Evolutionary conservation across 2,888 invertebrate genomes (phyloP).

Genomic region (Emmelina monodactyla): DNA sequence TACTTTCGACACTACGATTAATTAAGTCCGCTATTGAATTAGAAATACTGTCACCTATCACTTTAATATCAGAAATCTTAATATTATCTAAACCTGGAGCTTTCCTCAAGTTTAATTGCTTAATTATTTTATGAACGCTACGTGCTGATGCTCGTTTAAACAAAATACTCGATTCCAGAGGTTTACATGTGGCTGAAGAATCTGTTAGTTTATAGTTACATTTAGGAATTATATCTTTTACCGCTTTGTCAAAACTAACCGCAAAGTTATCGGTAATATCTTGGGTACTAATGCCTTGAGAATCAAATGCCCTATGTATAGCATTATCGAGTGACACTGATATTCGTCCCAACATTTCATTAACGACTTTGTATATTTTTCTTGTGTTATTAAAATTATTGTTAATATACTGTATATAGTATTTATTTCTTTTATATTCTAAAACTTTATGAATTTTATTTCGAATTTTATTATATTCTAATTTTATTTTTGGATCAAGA

Average conservation of each 20-base stretch:
- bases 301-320: background rate
- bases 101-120: background rate
- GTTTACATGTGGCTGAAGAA: background rate
- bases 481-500: background rate
- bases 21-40: background rate
- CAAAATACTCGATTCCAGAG: background rate
- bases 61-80: background rate
- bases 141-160: background rate
- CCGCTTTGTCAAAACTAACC: background rate
- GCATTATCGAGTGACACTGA: background rate
- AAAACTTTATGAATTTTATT: conserved; percentile 1
- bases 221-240: conserved; percentile 1
- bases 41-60: background rate
- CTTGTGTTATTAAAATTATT: background rate
- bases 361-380: background rate
- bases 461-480: background rate
- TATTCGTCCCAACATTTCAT: background rate
- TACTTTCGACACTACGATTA: conserved; percentile 2
- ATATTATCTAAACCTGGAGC: background rate
- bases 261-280: background rate
- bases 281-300: background rate
- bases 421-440: background rate
- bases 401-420: background rate
- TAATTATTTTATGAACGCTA: background rate
- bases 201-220: background rate